These are phyloP conservation scores for Aphyosemion australe DNA, from an alignment of 2,113 vertebrate genomes.

Conservation along the genomic window DNA sequence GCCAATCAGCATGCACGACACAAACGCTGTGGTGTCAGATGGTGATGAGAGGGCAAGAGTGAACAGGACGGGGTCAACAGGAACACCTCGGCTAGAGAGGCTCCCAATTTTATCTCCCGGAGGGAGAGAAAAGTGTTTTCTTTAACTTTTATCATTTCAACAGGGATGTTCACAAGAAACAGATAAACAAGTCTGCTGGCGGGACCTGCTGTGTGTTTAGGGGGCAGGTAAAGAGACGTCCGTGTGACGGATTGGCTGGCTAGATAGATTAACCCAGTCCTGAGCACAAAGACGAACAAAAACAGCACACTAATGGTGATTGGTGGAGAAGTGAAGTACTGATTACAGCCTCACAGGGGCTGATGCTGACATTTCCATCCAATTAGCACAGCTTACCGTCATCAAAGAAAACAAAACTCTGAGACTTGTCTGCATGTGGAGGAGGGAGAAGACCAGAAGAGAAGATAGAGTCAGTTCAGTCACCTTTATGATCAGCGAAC, in stretches of 20 bases:
- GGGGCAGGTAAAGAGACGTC: too few species aligned
- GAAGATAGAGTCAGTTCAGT: conserved; percentile 50
- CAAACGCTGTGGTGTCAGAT: conserved; percentile 40
- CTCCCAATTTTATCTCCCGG: not conserved
- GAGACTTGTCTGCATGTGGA: conserved; percentile 72
- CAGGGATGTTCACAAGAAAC: too few species aligned
- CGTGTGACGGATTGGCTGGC: conserved; percentile 15
- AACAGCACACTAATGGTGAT: conserved; percentile 64
- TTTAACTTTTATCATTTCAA: too few species aligned
- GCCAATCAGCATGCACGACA: conserved; percentile 51
- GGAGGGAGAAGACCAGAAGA: conserved; percentile 35
- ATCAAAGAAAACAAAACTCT: conserved; percentile 80
- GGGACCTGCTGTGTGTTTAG: too few species aligned
- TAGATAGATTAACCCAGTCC: conserved; percentile 71
- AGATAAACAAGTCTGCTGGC: too few species aligned
- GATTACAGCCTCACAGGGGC: conserved; percentile 64
- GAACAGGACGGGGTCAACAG: conserved; percentile 67
- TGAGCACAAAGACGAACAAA: conserved; percentile 47
- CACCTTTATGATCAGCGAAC: conserved; percentile 7
- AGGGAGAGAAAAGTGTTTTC: too few species aligned
- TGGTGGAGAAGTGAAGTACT: conserved; percentile 60
- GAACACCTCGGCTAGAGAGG: not conserved
- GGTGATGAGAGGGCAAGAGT: conserved; percentile 28
- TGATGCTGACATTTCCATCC: conserved; percentile 69
- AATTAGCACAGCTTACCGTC: conserved; percentile 77